Base-by-base conservation (phyloP, 2,888 invertebrate genomes). In the Archips xylosteana region DNA sequence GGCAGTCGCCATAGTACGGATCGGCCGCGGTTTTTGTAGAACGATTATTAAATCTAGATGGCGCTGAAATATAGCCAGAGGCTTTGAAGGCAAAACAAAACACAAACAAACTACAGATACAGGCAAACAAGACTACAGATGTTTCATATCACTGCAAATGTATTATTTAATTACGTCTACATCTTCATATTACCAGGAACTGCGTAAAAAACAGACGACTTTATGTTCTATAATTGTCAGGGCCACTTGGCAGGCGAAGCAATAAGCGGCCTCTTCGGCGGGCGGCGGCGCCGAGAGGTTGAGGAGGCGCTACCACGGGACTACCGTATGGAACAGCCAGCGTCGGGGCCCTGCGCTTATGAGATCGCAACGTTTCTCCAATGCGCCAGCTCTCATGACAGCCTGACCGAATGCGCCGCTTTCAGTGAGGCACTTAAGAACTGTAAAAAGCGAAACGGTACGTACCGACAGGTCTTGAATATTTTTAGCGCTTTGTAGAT, bases 381-480 rank as follows among this genome's bases (percentile, higher is more conserved):
- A 77, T 99, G 99, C 86, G 97, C 98, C 54, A 96, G 97, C 80
- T 96, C 95, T 13, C 97, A 98, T 84, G 93, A 95, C 2, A 98
- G 99, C 88, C 89, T 99, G 72, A 95, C 96, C 1, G 92, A 98
- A 34, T 99, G 99, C 89, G 96, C 97, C 85, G 98, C 98, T 69
- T 99, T 98, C 91, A 98, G 98, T 85, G 98, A 99, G 87, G 98
- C 98, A 47, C 95, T 99, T 76, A 96, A 97, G 82, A 97, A 98
- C 86, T 99, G 99, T 96, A 97, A 97, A 90, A 82, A 94, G 78
- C 92, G 96, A 81, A 95, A 97, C 89, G 95, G 97, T 96, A 83
- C 64, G 80, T 76, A 45, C 13, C 45, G 23, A 23, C 1, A 23
- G 23, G 23, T 23, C 23, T 23, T 23, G 23, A 23, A 23, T 23